These are phyloP conservation scores for Venustaconcha ellipsiformis DNA, from an alignment of 1,140 invertebrate species.

Conservation along the genomic window DNA sequence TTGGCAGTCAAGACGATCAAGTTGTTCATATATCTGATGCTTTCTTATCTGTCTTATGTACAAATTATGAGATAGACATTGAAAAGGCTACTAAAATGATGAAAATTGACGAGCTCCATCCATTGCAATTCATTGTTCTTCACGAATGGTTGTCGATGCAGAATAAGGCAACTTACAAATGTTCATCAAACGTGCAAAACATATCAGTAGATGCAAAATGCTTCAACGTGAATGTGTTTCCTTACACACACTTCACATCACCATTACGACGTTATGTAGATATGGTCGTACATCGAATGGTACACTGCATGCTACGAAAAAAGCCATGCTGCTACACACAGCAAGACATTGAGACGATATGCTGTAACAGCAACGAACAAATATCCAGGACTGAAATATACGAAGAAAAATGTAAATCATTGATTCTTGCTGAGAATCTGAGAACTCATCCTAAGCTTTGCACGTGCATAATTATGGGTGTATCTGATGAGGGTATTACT, in stretches of 20 bases:
- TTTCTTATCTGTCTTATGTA: constrained; percentile 69
- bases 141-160: constrained; percentile 31
- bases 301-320: constrained; percentile 34
- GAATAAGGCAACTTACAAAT: constrained; percentile 17
- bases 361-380: constrained; percentile 30
- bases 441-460: constrained; percentile 3
- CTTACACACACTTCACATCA: constrained; percentile 67
- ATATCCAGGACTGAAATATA: constrained; percentile 23
- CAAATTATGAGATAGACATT: constrained; percentile 82
- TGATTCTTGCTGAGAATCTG: constrained; percentile 13
- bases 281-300: constrained; percentile 55
- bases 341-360: constrained; percentile 31
- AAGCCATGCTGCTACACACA: constrained; percentile 25
- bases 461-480: constrained; percentile 15
- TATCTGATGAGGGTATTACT: constrained; percentile 25
- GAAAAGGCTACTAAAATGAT: constrained; percentile 76
- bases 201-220: constrained; percentile 9
- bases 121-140: constrained; percentile 88
- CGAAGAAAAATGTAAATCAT: constrained; percentile 20
- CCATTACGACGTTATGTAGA: constrained; percentile 68
- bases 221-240: constrained; percentile 34
- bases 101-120: constrained; percentile 93
- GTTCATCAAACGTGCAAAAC: constrained; percentile 1
- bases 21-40: constrained; percentile 9
- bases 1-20: constrained; percentile 7